Percentiles rank a stretch among this genome's conserved stretches.
These are phyloP conservation scores for Drosophila villosipedis DNA, from an alignment of 2,888 invertebrate genomes.

Conservation along the genomic window DNA sequence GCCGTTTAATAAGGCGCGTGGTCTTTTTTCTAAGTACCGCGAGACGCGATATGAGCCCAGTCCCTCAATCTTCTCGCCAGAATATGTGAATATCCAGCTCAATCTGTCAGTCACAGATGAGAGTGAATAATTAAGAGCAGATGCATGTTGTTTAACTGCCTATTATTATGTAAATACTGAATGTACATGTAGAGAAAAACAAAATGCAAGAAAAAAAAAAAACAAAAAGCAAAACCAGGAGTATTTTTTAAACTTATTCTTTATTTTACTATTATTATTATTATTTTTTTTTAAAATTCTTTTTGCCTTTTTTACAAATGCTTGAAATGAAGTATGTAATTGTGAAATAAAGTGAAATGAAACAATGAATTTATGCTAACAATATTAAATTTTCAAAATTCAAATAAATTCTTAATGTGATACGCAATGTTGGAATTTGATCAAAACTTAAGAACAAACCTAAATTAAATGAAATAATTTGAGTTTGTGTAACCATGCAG, in stretches of 20 bases:
- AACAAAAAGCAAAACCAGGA: neutral
- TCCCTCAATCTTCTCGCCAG: conserved; percentile 14
- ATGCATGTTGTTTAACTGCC: conserved; percentile 34
- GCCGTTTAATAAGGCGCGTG: conserved; percentile 69
- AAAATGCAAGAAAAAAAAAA: neutral
- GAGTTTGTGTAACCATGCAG: neutral
- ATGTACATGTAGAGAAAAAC: neutral
- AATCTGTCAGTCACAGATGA: conserved; percentile 20
- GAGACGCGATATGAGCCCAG: conserved; percentile 50
- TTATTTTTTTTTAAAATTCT: neutral
- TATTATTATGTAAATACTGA: conserved; percentile 20
- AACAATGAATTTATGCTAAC: conserved; percentile 26
- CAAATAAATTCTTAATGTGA: neutral
- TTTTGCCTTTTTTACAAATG: neutral
- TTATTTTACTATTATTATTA: neutral
- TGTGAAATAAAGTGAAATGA: conserved; percentile 18
- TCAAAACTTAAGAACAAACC: neutral
- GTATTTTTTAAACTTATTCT: conserved; percentile 9
- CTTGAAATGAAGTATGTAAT: neutral
- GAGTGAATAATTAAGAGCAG: conserved; percentile 25
- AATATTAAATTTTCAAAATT: neutral
- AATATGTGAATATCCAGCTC: neutral
- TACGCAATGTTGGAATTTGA: neutral
- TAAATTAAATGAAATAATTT: neutral
- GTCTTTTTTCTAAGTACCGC: conserved; percentile 73